Evolutionary conservation across 2,888 invertebrate species (phyloP), one percentile per base, ranked within the genome.

Genomic region (Oxycera nigricornis): DNA sequence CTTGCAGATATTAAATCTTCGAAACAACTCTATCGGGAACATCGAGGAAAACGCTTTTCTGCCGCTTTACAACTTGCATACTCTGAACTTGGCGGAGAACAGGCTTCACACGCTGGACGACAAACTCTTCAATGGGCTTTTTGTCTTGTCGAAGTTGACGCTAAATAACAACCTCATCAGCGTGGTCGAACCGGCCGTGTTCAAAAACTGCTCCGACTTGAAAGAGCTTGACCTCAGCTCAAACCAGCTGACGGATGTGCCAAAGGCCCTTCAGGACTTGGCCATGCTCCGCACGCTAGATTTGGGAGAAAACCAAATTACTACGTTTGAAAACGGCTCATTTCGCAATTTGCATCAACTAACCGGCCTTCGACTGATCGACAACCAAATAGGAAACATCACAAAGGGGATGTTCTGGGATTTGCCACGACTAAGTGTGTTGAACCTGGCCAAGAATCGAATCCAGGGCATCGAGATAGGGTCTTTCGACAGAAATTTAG

Each of bases 301-400:
- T 83, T 88, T 98, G 81, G 96, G 95, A 41, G 95, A 96, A 85
- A 98, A 98, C 87, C 92, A 93, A 83, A 94, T 98, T 81, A 90
- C 90, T 74, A 89, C 90, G 52, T 92, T 98, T 78, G 90, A 89
- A 81, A 94, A 95, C 81, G 83, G 94, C 75, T 93, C 94, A 26
- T 93, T 97, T 80, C 91, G 91, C 82, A 94, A 94, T 83, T 87
- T 97, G 72, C 91, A 92, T 80, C 94, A 95, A 84, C 88, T 98
- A 77, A 94, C 94, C 61, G 94, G 95, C 9, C 86, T 98, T 76
- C 89, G 96, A 75, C 84, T 98, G 80, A 95, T 96, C 79, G 94
- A 95, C 81, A 97, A 97, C 86, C 92, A 93, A 84, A 93, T 94
- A 81, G 94, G 93, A 62, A 95, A 94, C 86, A 88, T 94, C 75